A percentile compares a stretch with the other conserved stretches of the same genome.
These are phyloP conservation scores for Ommatoiulus sabulosus DNA, from an alignment of 2,888 invertebrate species.

Conservation along the genomic window DNA sequence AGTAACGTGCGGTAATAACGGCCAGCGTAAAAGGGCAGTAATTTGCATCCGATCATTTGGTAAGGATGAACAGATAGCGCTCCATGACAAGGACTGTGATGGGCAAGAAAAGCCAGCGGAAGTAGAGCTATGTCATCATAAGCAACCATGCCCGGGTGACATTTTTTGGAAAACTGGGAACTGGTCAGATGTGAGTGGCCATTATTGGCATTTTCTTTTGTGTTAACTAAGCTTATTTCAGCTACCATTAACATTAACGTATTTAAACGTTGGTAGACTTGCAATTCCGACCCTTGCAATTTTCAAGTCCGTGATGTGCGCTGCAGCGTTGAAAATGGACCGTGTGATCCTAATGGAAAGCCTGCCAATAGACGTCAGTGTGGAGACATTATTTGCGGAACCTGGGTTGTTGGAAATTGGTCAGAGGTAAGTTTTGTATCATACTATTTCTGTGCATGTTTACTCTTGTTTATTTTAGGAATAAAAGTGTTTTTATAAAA, in stretches of 20 bases:
- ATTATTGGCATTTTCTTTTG: neutral
- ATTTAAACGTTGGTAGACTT: constrained; percentile 62
- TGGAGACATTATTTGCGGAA: constrained; percentile 65
- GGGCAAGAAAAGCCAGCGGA: constrained; percentile 76
- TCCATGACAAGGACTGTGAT: constrained; percentile 81
- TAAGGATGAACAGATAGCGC: constrained; percentile 77
- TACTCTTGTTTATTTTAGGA: too few species aligned
- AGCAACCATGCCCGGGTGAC: constrained; percentile 68
- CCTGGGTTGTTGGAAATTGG: constrained; percentile 66
- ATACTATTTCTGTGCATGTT: too few species aligned
- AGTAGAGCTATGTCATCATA: constrained; percentile 75
- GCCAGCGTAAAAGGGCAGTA: constrained; percentile 67
- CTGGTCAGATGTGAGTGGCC: constrained; percentile 62
- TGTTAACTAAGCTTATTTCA: neutral
- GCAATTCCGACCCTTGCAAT: constrained; percentile 66
- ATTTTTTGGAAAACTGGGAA: constrained; percentile 61
- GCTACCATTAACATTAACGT: neutral
- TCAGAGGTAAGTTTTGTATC: constrained; percentile 64
- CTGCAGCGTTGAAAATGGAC: constrained; percentile 63
- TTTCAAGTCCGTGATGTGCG: constrained; percentile 64
- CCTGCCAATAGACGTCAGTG: constrained; percentile 65
- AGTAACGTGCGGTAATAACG: constrained; percentile 73
- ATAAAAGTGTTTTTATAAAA: too few species aligned
- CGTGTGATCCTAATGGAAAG: constrained; percentile 64
- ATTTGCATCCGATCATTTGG: constrained; percentile 67